phyloP scores from a whole-genome alignment of 2,797 vertebrate genomes.

The Crocodylus rhombifer region DNA sequence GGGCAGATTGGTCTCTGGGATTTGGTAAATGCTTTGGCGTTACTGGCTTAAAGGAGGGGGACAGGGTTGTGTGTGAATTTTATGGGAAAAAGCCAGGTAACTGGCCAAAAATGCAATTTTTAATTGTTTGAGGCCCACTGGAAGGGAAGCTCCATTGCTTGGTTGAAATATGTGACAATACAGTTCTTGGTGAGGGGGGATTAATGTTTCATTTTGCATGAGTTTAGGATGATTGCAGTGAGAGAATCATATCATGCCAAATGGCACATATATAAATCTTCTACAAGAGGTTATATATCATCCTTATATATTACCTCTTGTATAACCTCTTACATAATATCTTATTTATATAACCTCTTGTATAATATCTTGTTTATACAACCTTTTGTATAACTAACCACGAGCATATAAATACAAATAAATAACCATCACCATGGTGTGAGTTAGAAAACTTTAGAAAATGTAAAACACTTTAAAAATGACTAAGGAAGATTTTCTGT shows the following conservation, averaged over 20 bases:
- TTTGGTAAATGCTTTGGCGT: conserved; percentile 79
- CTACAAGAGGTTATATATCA: not conserved
- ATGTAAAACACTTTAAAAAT: not conserved
- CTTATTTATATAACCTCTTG: too few relatives aligned
- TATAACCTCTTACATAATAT: not conserved
- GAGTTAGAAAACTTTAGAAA: not conserved
- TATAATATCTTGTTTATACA: too few relatives aligned
- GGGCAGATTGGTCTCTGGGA: conserved; percentile 92
- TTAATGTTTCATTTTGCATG: not conserved
- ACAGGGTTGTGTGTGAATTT: not conserved
- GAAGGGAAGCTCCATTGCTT: not conserved
- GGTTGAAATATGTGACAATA: not conserved
- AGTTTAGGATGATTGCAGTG: not conserved
- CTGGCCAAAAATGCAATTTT: not conserved
- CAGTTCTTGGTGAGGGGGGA: not conserved
- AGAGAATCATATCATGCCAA: not conserved
- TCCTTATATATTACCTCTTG: not conserved
- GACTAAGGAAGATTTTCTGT: not conserved
- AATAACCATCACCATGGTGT: not conserved
- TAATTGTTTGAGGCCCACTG: rapidly evolving
- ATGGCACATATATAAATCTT: not conserved
- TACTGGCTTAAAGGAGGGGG: not conserved
- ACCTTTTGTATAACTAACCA: too few relatives aligned
- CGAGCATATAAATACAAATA: not conserved
- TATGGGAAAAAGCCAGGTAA: not conserved